Base-by-base conservation (phyloP, 2,888 invertebrate genomes). In the Drosophila lutescens region DNA sequence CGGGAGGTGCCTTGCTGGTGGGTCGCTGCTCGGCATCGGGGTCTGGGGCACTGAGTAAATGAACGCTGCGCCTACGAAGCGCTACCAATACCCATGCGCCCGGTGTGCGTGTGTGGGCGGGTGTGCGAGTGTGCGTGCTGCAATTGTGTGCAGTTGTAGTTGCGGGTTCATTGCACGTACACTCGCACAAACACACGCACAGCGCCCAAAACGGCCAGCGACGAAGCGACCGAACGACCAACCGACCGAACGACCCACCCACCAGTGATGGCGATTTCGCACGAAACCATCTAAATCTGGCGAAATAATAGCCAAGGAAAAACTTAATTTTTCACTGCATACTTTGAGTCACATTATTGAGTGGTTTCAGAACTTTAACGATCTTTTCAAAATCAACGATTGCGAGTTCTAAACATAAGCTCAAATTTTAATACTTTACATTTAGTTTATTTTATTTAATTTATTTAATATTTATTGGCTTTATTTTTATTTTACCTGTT, bases 121-220 rank as follows among this genome's bases (percentile, higher is more conserved):
- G 46, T 17, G 77, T 53, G 44, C 36, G 47, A 20, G 74, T 56
- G 46, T 56, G 56, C 50, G 69, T 63, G 74, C 53, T 74, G 72
- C 76, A 76, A 67, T 80, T 80, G 74, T 75, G 76, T 80, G 79
- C 62, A 65, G 46, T 71, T 78, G 79, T 62, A 68, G 59, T 67
- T 74, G 78, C 69, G 79, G 74, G 89, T 85, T 85, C 89, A 87
- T 79, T 88, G 89, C 89, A 84, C 85, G 73, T 84, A 84, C 62
- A 84, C 56, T 56, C 36, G 58, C 59, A 68, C 69, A 26, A 44
- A 74, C 53, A 58, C 61, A 67, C 61, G 62, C 49, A 44, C 62
- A 56, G 62, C 70, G 41, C 60, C 73, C 73, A 70, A 72, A 61
- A 54, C 69, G 46, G 32, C 51, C 60, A 68, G 32, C 61, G 61